Evolutionary conservation across 2,888 invertebrate species (phyloP), one percentile per base, ranked within the genome.

Genomic region (Scelioninae gen. 1): DNA sequence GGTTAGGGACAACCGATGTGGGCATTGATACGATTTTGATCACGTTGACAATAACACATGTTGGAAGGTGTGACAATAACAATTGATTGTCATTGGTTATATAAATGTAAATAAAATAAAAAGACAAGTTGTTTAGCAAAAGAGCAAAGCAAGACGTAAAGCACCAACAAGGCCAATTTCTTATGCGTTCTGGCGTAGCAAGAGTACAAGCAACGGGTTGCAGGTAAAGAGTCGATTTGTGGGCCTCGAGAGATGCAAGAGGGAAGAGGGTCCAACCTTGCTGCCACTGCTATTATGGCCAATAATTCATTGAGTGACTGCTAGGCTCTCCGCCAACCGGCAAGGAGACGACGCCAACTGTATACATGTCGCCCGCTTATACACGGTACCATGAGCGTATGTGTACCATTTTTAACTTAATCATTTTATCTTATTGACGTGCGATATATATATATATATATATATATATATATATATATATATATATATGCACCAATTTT

Each of bases 291-390:
- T 92, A 92, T 92, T 92, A 92, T 92, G 92, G 92, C 90, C 92
- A 92, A 92, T 92, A 92, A 92, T 91, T 92, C 92, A 92, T 92
- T 91, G 92, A 91, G 92, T 90, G 91, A 91, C 91, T 91, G 92
- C 90, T 90, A 91, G 89, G 88, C 88, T 88, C 89, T 89, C 87
- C 88, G 87, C 86, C 88, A 87, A 87, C 87, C 88, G 87, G 85
- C 87, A 85, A 88, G 82, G 83, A 84, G 86, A 86, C 86, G 88
- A 87, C 89, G 87, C 88, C 86, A 88, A 86, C 86, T 84, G 86
- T 87, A 81, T 85, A 84, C 86, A 85, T 86, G 85, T 86, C 85
- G 62, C 85, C 81, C 84, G 58, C 85, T 83, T 86, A 87, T 88
- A 88, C 88, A 84, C 84, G 87, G 86, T 85, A 86, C 85, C 81